Conservation (phyloP, 92 coral and sea anemone species). For the Epizoanthus illoricatus region DNA sequence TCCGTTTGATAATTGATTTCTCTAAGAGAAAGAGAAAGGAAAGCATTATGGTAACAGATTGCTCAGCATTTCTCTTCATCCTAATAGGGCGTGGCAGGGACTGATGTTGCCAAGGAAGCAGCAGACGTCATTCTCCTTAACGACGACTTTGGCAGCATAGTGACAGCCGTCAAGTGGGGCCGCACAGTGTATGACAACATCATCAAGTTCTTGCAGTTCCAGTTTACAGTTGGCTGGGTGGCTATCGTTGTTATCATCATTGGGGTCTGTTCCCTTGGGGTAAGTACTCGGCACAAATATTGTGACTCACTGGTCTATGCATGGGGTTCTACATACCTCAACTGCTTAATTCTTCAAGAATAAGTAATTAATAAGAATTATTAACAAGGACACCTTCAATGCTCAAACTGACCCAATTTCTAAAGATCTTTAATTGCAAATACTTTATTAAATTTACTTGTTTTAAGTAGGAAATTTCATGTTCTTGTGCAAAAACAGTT, state of each 20-base stretch:
- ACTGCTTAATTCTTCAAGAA: too few species aligned
- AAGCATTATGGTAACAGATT: neutral
- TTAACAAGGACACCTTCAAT: too few species aligned
- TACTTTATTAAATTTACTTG: too few species aligned
- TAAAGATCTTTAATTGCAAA: too few species aligned
- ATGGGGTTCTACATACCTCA: too few species aligned
- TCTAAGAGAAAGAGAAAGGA: neutral
- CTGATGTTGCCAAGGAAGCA: conserved; percentile 82
- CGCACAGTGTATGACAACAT: conserved; percentile 81
- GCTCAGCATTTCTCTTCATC: neutral
- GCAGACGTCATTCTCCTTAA: conserved; percentile 75
- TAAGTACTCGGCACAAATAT: conserved; percentile 26
- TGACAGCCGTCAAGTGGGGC: conserved; percentile 86
- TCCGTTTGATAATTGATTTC: too few species aligned
- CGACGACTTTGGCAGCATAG: conserved; percentile 87
- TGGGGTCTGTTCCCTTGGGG: conserved; percentile 80
- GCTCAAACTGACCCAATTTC: too few species aligned
- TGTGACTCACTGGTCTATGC: too few species aligned
- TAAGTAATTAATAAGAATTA: too few species aligned
- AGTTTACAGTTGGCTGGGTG: conserved; percentile 84
- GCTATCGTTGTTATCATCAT: conserved; percentile 71
- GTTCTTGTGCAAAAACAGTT: too few species aligned
- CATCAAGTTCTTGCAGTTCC: conserved; percentile 81
- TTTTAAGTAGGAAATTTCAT: too few species aligned
- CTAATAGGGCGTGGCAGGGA: conserved; percentile 79